These are phyloP conservation scores for Macroglossus sobrinus DNA, from an alignment of 2,113 vertebrate species.

Conservation along the genomic window DNA sequence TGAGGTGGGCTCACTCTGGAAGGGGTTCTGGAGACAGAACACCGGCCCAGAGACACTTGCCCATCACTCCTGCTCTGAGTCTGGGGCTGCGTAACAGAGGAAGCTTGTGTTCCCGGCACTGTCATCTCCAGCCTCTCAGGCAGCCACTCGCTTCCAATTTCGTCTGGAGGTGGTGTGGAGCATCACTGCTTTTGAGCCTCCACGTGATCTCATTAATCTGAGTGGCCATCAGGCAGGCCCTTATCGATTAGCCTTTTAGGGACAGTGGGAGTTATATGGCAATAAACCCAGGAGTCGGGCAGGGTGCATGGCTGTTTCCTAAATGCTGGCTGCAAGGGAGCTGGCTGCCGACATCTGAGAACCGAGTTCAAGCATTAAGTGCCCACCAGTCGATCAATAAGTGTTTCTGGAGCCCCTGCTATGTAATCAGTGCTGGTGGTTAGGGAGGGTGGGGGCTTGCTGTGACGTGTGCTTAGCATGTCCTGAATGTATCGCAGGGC, in stretches of 20 bases:
- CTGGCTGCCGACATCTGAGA: not conserved
- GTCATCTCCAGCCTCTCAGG: not conserved
- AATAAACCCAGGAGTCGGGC: not conserved
- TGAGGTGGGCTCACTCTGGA: not conserved
- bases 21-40: not conserved
- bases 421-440: not conserved
- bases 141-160: not conserved
- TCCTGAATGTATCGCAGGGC: not conserved
- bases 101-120: not conserved
- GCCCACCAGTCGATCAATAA: not conserved
- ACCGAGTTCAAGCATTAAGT: not conserved
- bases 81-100: too few relatives aligned
- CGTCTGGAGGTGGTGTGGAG: not conserved
- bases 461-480: rapidly evolving
- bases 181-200: rapidly evolving
- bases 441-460: not conserved
- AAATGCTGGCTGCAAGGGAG: not conserved
- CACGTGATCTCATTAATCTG: conserved; percentile 15
- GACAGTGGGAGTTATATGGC: conserved; percentile 19
- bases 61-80: not conserved
- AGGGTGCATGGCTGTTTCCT: not conserved
- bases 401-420: not conserved
- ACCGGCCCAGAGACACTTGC: not conserved
- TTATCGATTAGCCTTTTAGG: conserved; percentile 19
- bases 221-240: conserved; percentile 4